phyloP scores from a whole-genome alignment of 2,888 invertebrate genomes.

The Ethmia dodecea region DNA sequence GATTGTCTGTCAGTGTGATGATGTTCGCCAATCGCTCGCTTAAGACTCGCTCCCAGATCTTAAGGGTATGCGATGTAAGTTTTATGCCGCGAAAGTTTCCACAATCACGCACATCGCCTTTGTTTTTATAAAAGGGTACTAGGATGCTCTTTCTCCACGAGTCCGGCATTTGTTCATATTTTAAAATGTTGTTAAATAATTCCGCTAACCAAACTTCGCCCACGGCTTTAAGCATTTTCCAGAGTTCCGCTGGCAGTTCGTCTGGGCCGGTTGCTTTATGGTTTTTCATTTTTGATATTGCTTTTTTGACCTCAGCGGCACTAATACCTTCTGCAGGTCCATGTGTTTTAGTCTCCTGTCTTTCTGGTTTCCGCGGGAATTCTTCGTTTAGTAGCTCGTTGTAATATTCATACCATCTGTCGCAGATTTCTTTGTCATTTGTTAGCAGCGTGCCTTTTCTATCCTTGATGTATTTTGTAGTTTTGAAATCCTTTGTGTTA shows the following conservation, averaged over 20 bases:
- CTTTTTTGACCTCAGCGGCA: slow-evolving; percentile 1
- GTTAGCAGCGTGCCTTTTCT: slow-evolving; percentile 8
- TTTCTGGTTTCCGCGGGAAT: slow-evolving; percentile 1
- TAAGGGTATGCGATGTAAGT: slow-evolving; percentile 15
- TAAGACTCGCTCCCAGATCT: slow-evolving; percentile 16
- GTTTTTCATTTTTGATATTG: slow-evolving; percentile 4
- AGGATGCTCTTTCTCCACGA: slow-evolving; percentile 9
- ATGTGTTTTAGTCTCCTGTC: slow-evolving; percentile 1
- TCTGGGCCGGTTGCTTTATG: neutral
- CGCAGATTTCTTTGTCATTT: slow-evolving; percentile 6
- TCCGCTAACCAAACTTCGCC: neutral
- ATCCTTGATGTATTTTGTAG: slow-evolving; percentile 13
- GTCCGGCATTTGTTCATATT: slow-evolving; percentile 1
- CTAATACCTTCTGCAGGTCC: slow-evolving; percentile 5
- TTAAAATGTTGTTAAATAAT: neutral
- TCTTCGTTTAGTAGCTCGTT: neutral
- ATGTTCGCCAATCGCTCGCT: slow-evolving; percentile 4
- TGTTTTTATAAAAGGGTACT: slow-evolving; percentile 15
- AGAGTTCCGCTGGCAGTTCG: neutral
- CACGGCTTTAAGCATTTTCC: neutral
- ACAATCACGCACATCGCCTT: slow-evolving; percentile 8
- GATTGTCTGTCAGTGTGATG: slow-evolving; percentile 10
- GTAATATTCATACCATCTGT: slow-evolving; percentile 10
- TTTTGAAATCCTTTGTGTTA: neutral
- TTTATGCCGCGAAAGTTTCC: slow-evolving; percentile 16